A percentile compares a stretch with the other conserved stretches of the same genome.
Evolutionary conservation across 2,888 invertebrate species (phyloP).

Genomic region (Prosopocoilus inquinatus): DNA sequence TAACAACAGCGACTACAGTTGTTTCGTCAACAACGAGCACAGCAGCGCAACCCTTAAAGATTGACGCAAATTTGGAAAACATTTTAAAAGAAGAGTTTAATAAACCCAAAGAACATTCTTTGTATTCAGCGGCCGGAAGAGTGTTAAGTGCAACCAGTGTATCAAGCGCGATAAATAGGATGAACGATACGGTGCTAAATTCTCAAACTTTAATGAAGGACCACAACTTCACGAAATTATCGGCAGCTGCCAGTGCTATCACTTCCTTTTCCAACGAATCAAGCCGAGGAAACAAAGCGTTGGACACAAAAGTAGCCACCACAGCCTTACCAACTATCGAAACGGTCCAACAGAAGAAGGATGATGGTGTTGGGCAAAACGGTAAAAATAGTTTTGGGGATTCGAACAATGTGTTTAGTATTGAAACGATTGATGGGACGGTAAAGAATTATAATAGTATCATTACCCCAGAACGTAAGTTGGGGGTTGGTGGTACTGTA

Average conservation of each 20-base stretch:
- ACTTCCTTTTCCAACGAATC: slow-evolving; percentile 20
- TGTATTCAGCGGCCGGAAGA: slow-evolving; percentile 28
- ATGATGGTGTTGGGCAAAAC: slow-evolving; percentile 11
- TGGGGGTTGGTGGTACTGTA: slow-evolving; percentile 25
- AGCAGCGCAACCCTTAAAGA: slow-evolving; percentile 47
- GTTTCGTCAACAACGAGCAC: slow-evolving; percentile 48
- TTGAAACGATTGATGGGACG: slow-evolving; percentile 19
- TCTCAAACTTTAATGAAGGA: slow-evolving; percentile 47
- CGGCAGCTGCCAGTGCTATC: slow-evolving; percentile 28
- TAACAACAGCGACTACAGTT: slow-evolving; percentile 41
- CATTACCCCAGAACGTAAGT: slow-evolving; percentile 33
- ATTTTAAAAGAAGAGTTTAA: slow-evolving; percentile 27
- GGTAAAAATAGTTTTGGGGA: slow-evolving; percentile 16
- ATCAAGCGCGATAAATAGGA: slow-evolving; percentile 48
- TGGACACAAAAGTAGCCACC: slow-evolving; percentile 33
- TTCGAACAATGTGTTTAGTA: slow-evolving; percentile 18
- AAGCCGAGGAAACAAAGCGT: slow-evolving; percentile 24
- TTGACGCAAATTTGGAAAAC: slow-evolving; percentile 42
- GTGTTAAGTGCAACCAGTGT: slow-evolving; percentile 48
- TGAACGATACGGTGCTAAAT: slow-evolving; percentile 49
- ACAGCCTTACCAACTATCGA: slow-evolving; percentile 32
- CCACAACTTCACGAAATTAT: slow-evolving; percentile 34
- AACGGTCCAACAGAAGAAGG: slow-evolving; percentile 15
- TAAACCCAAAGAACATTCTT: slow-evolving; percentile 21
- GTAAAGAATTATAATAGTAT: slow-evolving; percentile 36